Conservation (phyloP, 30 jellyfish, hydroid and myxozoan species). For the Aurelia coerulea region DNA sequence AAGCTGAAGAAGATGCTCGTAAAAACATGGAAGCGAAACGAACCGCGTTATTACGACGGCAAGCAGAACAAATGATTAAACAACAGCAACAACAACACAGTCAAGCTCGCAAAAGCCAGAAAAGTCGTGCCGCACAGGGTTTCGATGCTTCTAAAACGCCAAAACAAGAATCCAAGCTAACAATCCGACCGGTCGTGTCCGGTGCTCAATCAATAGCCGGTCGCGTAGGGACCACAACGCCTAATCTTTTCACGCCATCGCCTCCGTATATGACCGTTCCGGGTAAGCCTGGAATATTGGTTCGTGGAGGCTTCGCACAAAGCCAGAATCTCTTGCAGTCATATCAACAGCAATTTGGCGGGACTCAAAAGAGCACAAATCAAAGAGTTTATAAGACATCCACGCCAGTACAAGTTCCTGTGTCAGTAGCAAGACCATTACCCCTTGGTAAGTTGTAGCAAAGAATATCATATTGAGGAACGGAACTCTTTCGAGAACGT, state of each 20-base stretch:
- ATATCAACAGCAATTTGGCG: conserved; percentile 19
- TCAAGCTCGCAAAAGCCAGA: conserved; percentile 28
- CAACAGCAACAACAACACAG: conserved; percentile 75
- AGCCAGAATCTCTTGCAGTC: conserved; percentile 29
- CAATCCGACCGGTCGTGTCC: conserved; percentile 59
- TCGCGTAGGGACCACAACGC: conserved; percentile 14
- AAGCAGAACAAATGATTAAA: conserved; percentile 73
- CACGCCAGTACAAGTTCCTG: conserved; percentile 72
- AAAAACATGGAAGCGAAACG: conserved; percentile 72
- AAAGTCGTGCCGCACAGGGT: background rate
- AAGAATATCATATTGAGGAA: too few species aligned
- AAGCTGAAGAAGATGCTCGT: conserved; percentile 83
- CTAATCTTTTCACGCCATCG: conserved; percentile 24
- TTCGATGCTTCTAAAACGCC: conserved; percentile 11
- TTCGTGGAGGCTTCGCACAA: conserved; percentile 7
- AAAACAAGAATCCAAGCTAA: conserved; percentile 38
- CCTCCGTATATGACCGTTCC: conserved; percentile 57
- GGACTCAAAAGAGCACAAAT: conserved; percentile 15
- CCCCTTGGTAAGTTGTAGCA: conserved; percentile 58
- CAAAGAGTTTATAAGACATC: conserved; percentile 39
- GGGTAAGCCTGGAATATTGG: conserved; percentile 60
- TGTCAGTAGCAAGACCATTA: conserved; percentile 77
- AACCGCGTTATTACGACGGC: conserved; percentile 63
- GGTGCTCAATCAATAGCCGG: conserved; percentile 36
- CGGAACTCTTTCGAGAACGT: too few species aligned